Base-by-base conservation (phyloP, 2,888 invertebrate genomes). In the Acrobasis suavella region DNA sequence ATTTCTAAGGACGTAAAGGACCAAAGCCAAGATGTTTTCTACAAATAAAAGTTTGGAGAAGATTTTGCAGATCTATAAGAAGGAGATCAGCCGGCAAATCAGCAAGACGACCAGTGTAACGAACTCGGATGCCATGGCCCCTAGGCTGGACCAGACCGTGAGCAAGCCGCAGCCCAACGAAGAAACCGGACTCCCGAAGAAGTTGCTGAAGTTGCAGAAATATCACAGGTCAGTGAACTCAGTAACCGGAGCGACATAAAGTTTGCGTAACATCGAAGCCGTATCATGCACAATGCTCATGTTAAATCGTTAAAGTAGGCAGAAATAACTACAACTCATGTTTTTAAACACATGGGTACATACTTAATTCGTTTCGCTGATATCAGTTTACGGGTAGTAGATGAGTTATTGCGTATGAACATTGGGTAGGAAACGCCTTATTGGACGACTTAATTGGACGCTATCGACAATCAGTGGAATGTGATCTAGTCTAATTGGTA, bases 41-140 rank as follows among this genome's bases (percentile, higher is more conserved):
- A 81, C 91, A 54, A 86, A 81, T 81, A 89, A 85, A 73, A 85
- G 86, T 72, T 76, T 89, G 72, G 89, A 89, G 59, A 87, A 77
- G 73, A 73, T 91, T 64, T 71, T 90, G 62, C 86, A 88, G 71
- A 76, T 85, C 58, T 91, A 90, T 77, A 89, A 85, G 74, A 87
- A 88, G 73, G 92, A 92, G 72, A 75, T 92, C 61, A 86, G 90
- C 72, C 85, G 93, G 67, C 89, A 91, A 66, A 94, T 94, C 70
- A 94, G 94, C 82, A 94, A 94, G 83, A 94, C 94, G 0, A 93
- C 93, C 16, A 93, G 93, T 76, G 93, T 93, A 56, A 93, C 94
- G 14, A 94, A 94, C 77, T 94, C 94, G 60, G 94, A 94, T 75
- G 92, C 93, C 22, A 93, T 94, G 87, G 89, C 89, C 14, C 90